phyloP scores from a whole-genome alignment of 2,113 vertebrate species.

The Lepidothrix coronata region DNA sequence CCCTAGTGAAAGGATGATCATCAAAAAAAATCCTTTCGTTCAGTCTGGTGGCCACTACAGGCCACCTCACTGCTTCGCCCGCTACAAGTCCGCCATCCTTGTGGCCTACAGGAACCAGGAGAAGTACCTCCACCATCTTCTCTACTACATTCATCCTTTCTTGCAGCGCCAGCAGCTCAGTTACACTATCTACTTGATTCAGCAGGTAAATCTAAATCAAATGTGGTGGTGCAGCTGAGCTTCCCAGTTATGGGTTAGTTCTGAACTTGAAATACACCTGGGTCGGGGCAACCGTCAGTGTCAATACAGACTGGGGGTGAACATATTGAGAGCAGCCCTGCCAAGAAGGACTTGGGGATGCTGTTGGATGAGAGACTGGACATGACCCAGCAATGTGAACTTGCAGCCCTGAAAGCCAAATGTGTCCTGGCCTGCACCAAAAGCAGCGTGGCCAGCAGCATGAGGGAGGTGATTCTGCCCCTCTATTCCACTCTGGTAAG shows the following conservation, averaged over 20 bases:
- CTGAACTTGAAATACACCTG: neutral
- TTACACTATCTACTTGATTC: conserved; percentile 73
- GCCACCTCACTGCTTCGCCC: conserved; percentile 69
- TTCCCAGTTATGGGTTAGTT: neutral
- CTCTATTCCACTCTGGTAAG: neutral
- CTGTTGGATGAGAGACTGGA: neutral
- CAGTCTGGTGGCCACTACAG: conserved; percentile 62
- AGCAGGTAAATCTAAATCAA: conserved; percentile 63
- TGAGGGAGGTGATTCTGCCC: neutral
- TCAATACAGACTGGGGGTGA: neutral
- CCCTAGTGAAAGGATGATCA: conserved; percentile 61
- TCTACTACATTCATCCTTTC: conserved; percentile 75
- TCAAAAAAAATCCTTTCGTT: conserved; percentile 68
- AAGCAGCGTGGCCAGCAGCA: neutral
- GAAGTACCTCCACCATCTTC: conserved; percentile 60
- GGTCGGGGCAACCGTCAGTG: neutral
- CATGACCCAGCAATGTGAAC: neutral
- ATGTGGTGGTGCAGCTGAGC: neutral
- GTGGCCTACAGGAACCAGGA: conserved; percentile 69
- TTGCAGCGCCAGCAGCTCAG: conserved; percentile 75
- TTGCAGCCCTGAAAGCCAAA: neutral
- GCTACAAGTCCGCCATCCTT: conserved; percentile 70
- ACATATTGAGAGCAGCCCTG: neutral
- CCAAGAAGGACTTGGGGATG: neutral
- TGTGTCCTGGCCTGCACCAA: neutral